Evolutionary conservation across 2,113 vertebrate species (phyloP), one percentile per base, ranked within the genome.

Genomic region (Mastomys natalensis): DNA sequence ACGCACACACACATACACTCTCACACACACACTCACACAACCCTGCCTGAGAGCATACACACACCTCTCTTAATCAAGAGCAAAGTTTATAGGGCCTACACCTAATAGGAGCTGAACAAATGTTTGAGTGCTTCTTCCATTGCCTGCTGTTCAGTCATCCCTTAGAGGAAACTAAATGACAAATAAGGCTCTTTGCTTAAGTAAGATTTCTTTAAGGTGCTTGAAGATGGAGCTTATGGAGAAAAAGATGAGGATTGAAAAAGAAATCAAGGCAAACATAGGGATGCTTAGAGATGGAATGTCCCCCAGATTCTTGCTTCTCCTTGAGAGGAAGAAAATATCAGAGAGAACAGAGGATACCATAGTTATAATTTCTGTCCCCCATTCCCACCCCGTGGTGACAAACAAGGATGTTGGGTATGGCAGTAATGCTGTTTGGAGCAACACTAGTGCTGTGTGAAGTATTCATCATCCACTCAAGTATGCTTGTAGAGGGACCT

Each of bases 151-250:
- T 77, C 70, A 73, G 43, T 89, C 29, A 22, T 12, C 17, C 86
- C 68, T 84, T 90, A 55, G 21, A 95, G 73, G 74, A 89, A 90
- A 89, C 31, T 70, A 85, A 92, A 89, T 60, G 37, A 86, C 80
- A 53, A 34, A 92, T 37, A 84, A 78, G 66, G 21, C 43, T 87
- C 12, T 92, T 91, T 91, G n/a, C 94, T 70, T 81, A 90, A 94
- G 58, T 76, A 94, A 87, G 68, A 15, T 92, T 95, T 95, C 48
- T 94, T 96, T 93, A 90, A 87, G 55, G 60, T 66, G 58, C 43
- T 95, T 62, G 37, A 58, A 92, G 88, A 70, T 64, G 87, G 37
- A 84, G 43, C 45, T n/a, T 66, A 21, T 40, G 26, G 91, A 80
- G 64, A 40, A 62, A 85, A 91, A 51, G 51, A 72, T 40, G 11